These are phyloP conservation scores for Botrylloides violaceus DNA, from an alignment of 23 tunicate genomes.

Conservation along the genomic window DNA sequence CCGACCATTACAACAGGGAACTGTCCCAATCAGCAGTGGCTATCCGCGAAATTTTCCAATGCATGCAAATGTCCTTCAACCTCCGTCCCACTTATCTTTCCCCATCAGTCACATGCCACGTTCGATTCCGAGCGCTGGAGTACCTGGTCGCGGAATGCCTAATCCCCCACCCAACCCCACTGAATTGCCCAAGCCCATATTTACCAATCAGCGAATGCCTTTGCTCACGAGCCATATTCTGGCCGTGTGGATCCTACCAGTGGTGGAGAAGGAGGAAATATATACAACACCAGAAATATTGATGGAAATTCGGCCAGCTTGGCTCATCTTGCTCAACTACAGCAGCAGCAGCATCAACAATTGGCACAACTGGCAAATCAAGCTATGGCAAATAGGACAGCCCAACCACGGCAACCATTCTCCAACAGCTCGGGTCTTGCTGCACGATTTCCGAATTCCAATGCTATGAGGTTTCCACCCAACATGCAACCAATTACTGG, in stretches of 20 bases:
- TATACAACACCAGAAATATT: conserved; percentile 26
- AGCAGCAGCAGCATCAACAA: conserved; percentile 28
- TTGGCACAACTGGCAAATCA: conserved; percentile 12
- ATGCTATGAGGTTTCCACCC: conserved; percentile 9
- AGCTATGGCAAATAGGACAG: conserved; percentile 7
- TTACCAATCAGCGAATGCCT: conserved; percentile 14
- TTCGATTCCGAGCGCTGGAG: conserved; percentile 6
- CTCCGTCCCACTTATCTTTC: conserved; percentile 18
- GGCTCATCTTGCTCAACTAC: conserved; percentile 43
- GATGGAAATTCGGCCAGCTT: conserved; percentile 25
- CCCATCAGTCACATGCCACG: conserved; percentile 14
- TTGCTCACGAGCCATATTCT: conserved; percentile 1
- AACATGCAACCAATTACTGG: conserved; percentile 23
- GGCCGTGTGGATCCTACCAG: not conserved
- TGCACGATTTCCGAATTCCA: conserved; percentile 41
- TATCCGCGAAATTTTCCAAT: conserved; percentile 20
- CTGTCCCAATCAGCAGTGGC: conserved; percentile 30
- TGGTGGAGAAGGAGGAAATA: not conserved
- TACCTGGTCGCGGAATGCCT: conserved; percentile 4
- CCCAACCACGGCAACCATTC: conserved; percentile 34
- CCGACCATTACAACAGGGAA: conserved; percentile 31
- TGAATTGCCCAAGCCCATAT: conserved; percentile 66
- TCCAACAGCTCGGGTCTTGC: conserved; percentile 37
- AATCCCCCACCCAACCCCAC: conserved; percentile 66
- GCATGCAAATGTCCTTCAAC: conserved; percentile 27